Percentiles rank a stretch among this genome's conserved stretches.
Evolutionary conservation across 2,113 vertebrate species (phyloP).

Genomic region (Oostethus manadensis): DNA sequence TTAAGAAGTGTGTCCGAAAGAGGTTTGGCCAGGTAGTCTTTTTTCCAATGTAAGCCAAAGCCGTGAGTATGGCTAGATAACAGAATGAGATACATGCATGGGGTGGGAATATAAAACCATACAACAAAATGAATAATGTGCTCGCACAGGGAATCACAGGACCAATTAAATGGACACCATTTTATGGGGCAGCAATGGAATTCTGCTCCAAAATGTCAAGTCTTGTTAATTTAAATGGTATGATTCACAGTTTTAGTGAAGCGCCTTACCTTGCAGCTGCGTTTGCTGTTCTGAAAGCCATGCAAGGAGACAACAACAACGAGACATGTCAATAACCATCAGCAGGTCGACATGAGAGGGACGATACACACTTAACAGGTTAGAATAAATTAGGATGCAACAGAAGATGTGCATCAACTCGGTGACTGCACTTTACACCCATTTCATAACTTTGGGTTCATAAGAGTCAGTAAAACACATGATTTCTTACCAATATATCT

Average conservation of each 20-base stretch:
- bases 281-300: constrained; percentile 75
- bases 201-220: not conserved
- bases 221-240: constrained; percentile 18
- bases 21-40: no score
- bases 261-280: constrained; percentile 75
- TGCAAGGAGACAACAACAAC: constrained; percentile 55
- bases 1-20: not conserved
- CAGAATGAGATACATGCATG: constrained; percentile 11
- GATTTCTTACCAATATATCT: constrained; percentile 84
- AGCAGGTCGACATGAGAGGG: constrained; percentile 19
- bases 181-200: not conserved
- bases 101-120: constrained; percentile 14
- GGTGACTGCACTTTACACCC: not conserved
- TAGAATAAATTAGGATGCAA: not conserved
- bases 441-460: not conserved
- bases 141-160: not conserved
- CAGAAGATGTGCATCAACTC: constrained; percentile 11
- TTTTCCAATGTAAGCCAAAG: not conserved
- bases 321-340: constrained; percentile 49
- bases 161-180: no score
- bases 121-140: constrained; percentile 17
- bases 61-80: constrained; percentile 15
- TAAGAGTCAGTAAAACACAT: not conserved
- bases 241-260: constrained; percentile 26
- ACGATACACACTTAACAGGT: not conserved